Conservation (phyloP, 2,113 vertebrate species). For the Engraulis encrasicolus region DNA sequence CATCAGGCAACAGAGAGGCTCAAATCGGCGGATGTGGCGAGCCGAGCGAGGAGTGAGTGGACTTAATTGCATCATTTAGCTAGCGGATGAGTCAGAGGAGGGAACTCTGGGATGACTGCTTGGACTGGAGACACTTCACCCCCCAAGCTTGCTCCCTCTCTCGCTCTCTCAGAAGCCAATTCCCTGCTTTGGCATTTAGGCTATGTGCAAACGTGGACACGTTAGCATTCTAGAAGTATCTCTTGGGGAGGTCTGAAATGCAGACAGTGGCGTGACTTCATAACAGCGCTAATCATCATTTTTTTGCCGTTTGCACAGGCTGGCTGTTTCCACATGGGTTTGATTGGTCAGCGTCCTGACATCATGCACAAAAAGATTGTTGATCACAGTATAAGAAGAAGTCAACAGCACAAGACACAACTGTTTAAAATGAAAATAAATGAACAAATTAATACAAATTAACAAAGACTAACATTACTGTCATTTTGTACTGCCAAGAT, state of each 20-base stretch:
- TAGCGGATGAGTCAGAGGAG: conserved; percentile 71
- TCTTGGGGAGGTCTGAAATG: conserved; percentile 7
- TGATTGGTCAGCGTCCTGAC: neutral
- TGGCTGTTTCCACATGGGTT: neutral
- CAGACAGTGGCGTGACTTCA: neutral
- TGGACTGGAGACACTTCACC: conserved; percentile 63
- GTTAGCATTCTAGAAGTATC: conserved; percentile 71
- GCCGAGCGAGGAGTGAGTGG: conserved; percentile 64
- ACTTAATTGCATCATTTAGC: conserved; percentile 78
- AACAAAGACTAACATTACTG: too few relatives aligned
- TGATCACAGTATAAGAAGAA: too few relatives aligned
- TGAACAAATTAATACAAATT: too few relatives aligned
- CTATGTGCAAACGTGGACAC: conserved; percentile 71
- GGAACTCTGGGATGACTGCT: conserved; percentile 57
- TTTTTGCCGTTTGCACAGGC: neutral
- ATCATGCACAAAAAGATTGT: neutral
- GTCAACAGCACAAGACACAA: too few relatives aligned
- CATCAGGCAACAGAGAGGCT: conserved; percentile 41
- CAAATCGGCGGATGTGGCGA: conserved; percentile 69
- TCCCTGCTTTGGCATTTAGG: conserved; percentile 68
- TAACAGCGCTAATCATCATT: neutral
- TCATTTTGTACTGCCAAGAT: neutral
- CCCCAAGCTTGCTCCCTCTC: conserved; percentile 68
- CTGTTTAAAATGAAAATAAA: too few relatives aligned
- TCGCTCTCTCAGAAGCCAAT: neutral